Conservation (phyloP, 2,113 vertebrate species). For the Ptilorrhoa leucosticta region DNA sequence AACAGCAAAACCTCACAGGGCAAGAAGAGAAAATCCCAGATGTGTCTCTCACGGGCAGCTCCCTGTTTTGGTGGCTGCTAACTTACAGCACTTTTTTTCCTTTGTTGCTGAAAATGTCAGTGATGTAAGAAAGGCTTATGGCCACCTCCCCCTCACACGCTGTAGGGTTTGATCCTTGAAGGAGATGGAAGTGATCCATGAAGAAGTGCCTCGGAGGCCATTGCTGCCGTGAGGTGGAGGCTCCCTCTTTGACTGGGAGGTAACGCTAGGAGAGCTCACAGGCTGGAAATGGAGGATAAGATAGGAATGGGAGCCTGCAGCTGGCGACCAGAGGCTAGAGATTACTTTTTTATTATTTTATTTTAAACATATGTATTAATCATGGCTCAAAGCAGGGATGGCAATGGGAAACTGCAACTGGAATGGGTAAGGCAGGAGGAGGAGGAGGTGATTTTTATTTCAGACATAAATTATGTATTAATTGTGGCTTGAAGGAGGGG, state of each 20-base stretch:
- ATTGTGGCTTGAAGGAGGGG: slow-evolving; percentile 58
- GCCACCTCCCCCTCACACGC: not conserved
- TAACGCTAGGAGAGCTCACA: not conserved
- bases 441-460: slow-evolving; percentile 60
- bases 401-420: slow-evolving; percentile 41
- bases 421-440: slow-evolving; percentile 45
- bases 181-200: not conserved
- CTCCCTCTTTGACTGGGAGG: not conserved
- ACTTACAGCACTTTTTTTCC: not conserved
- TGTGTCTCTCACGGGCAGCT: not conserved
- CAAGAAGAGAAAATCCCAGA: not conserved
- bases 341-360: slow-evolving; percentile 54
- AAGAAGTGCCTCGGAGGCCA: not conserved
- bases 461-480: slow-evolving; percentile 68
- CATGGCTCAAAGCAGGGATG: not conserved
- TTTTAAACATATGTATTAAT: slow-evolving; percentile 55
- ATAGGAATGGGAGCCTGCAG: slow-evolving; percentile 41
- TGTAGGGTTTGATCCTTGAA: not conserved
- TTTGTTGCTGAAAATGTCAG: not conserved
- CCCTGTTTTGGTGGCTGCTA: not conserved
- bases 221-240: fast-evolving
- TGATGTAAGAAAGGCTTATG: not conserved
- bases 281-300: slow-evolving; percentile 21
- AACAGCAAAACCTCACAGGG: not conserved
- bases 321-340: slow-evolving; percentile 35